Percentiles rank a stretch among this genome's conserved stretches.
phyloP scores from a whole-genome alignment of 1,140 invertebrate species.

The Drosophila arizonae region DNA sequence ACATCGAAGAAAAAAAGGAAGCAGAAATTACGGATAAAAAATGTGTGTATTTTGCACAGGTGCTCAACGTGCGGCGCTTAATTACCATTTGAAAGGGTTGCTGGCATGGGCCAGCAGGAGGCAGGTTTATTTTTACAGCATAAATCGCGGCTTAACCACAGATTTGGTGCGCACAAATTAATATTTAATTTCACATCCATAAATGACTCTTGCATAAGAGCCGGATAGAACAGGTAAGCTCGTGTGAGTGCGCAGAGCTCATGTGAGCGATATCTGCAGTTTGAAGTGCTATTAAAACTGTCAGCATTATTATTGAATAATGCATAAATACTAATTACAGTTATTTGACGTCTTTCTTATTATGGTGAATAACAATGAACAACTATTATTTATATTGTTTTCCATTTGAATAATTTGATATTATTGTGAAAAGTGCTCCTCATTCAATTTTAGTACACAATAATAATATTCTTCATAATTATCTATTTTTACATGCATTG shows the following conservation, averaged over 20 bases:
- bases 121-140: constrained; percentile 15
- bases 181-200: constrained; percentile 40
- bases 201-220: constrained; percentile 4
- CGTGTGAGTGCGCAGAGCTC: background rate
- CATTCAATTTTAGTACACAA: no score
- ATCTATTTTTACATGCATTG: no score
- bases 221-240: background rate
- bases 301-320: no score
- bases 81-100: constrained; percentile 27
- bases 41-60: constrained; percentile 10
- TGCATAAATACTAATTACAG: background rate
- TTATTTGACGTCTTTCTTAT: no score
- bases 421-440: no score
- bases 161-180: constrained; percentile 37
- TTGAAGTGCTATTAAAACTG: no score
- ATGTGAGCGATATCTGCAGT: background rate
- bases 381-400: no score
- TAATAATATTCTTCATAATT: no score
- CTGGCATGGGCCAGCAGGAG: background rate
- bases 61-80: constrained; percentile 21
- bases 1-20: background rate
- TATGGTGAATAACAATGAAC: no score
- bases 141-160: constrained; percentile 38
- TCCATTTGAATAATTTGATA: no score
- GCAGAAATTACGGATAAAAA: background rate